Evolutionary conservation across 2,113 vertebrate species (phyloP).

Genomic region (Pyxicephalus adspersus): DNA sequence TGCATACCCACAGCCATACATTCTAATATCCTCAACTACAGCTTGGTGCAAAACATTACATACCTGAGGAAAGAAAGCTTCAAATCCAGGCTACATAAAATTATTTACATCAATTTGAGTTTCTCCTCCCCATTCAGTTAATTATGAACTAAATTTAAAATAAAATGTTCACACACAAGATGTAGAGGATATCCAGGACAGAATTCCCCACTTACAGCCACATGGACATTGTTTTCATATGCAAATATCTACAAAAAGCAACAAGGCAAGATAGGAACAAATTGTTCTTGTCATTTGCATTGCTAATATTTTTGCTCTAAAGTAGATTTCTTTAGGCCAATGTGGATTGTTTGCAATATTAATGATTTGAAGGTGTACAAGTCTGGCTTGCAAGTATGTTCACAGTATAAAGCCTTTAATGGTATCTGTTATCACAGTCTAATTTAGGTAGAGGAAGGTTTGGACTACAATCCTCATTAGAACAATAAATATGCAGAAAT

Average conservation of each 20-base stretch:
- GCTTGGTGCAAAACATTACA: too few species aligned
- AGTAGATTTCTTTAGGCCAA: background rate
- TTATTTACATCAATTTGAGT: too few species aligned
- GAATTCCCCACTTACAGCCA: background rate
- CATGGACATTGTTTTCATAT: background rate
- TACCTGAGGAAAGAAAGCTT: too few species aligned
- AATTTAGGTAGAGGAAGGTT: too few species aligned
- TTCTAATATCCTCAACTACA: too few species aligned
- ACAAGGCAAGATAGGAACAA: background rate
- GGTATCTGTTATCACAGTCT: too few species aligned
- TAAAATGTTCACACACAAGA: background rate
- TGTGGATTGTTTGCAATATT: background rate
- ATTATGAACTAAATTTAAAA: background rate
- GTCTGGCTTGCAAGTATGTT: background rate
- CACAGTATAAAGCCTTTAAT: too few species aligned
- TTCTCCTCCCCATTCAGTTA: too few species aligned
- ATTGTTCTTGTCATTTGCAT: constrained; percentile 5
- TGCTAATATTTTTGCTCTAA: constrained; percentile 8
- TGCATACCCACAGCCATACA: too few species aligned
- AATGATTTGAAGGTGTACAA: background rate
- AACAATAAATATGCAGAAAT: too few species aligned
- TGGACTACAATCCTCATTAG: too few species aligned
- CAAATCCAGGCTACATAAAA: too few species aligned
- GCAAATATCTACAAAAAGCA: background rate
- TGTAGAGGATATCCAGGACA: background rate